Evolutionary conservation across 2,888 invertebrate genomes (phyloP).

Genomic region (Cephus rjabovi): DNA sequence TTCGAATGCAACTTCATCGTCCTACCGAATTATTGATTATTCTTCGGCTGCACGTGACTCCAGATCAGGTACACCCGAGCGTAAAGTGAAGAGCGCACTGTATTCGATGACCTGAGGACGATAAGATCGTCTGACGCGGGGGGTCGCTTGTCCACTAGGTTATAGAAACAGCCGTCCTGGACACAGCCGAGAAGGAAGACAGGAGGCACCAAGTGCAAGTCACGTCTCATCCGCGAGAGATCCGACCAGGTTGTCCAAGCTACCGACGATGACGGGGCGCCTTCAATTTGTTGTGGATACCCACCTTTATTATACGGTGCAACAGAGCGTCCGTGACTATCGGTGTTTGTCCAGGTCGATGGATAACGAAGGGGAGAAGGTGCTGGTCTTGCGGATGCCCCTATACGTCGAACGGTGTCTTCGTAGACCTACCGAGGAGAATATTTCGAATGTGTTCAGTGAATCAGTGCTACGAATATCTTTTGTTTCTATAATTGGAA

Average conservation of each 20-base stretch:
- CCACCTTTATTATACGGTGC: background rate
- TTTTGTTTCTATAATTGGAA: too few relatives aligned
- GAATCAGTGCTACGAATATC: too few relatives aligned
- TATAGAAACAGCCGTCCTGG: conserved; percentile 17
- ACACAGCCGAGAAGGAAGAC: conserved; percentile 39
- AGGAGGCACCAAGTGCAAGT: conserved; percentile 45
- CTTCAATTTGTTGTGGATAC: conserved; percentile 18
- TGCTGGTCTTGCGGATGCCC: background rate
- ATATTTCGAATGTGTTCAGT: too few relatives aligned
- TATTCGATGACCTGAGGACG: conserved; percentile 12
- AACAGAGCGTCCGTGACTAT: conserved; percentile 11
- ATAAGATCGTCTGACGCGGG: conserved; percentile 62
- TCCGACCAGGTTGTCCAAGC: conserved; percentile 33
- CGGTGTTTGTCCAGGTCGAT: conserved; percentile 1
- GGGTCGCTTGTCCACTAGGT: conserved; percentile 40
- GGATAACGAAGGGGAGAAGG: background rate
- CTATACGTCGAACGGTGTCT: background rate
- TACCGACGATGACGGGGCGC: conserved; percentile 51
- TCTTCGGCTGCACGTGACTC: too few relatives aligned
- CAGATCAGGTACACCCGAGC: too few relatives aligned
- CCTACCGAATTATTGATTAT: too few relatives aligned
- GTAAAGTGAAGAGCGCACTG: too few relatives aligned
- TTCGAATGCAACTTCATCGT: too few relatives aligned
- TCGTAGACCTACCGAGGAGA: background rate
- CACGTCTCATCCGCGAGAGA: conserved; percentile 24